phyloP scores from a whole-genome alignment of 2,888 invertebrate species.

The Sphecodes monilicornis region DNA sequence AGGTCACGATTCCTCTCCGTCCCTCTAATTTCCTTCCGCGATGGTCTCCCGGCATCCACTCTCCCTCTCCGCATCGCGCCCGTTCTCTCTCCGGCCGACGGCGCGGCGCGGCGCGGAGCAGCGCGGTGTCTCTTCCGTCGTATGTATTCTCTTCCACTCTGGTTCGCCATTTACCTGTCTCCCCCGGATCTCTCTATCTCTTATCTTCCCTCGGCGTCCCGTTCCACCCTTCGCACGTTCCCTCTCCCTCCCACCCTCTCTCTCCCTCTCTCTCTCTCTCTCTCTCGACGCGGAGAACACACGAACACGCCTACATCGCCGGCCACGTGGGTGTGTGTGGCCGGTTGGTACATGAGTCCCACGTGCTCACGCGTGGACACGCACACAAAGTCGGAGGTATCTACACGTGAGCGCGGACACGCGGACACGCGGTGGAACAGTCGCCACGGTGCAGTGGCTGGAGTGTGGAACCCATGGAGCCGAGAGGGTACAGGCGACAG shows the following conservation, averaged over 20 bases:
- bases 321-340: constrained; percentile 44
- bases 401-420: constrained; percentile 40
- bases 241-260: constrained; percentile 23
- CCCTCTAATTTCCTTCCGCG: constrained; percentile 43
- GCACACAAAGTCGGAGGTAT: constrained; percentile 48
- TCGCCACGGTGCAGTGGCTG: constrained; percentile 61
- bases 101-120: no score
- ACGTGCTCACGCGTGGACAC: constrained; percentile 45
- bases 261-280: constrained; percentile 29
- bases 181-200: constrained; percentile 51
- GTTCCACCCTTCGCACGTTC: constrained; percentile 33
- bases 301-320: constrained; percentile 48
- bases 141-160: constrained; percentile 58
- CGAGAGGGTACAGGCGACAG: constrained; percentile 77
- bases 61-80: neutral
- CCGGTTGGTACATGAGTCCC: neutral
- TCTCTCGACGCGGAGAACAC: neutral
- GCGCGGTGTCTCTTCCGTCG: constrained; percentile 31
- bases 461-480: constrained; percentile 76
- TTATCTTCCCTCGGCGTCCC: constrained; percentile 33
- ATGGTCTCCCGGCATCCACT: constrained; percentile 14
- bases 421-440: constrained; percentile 18
- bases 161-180: constrained; percentile 56
- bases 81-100: constrained; percentile 30
- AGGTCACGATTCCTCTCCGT: constrained; percentile 32